Base-by-base conservation (phyloP, 92 coral and sea anemone species). In the Pocillopora meandrina region DNA sequence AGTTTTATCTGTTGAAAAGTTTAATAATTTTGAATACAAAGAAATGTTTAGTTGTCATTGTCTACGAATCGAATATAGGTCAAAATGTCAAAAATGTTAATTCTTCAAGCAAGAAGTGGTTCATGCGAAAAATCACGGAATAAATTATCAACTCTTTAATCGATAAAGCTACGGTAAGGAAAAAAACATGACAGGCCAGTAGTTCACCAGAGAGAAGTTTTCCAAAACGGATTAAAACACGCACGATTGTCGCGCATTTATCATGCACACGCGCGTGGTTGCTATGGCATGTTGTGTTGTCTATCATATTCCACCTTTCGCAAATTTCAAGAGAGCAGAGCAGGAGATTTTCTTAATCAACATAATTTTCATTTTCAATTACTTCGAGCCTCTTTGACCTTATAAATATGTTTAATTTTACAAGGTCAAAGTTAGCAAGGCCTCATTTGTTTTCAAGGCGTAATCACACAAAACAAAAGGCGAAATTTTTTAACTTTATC, bases 201-300 rank as follows among this genome's bases (percentile, higher is more conserved):
- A 2, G 52, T 65, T 65, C 26, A 19, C 70, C 70, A 17, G 26
- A 17, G 26, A 17, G 12, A 1, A 65, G 23, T 2, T 65, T 10
- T 15, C 33, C 5, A 15, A 65, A 20, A 19, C 36, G 9, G 2
- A 33, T n/a, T 23, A 56, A 23, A 36, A 47, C 61, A 60, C 83
- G 77, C 76, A 70, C 60, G 68, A 3, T 1, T 9, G 17, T 36
- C 77, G 14, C 58, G 61, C 56, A 66, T 34, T 34, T 34, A 26
- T 26, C 15, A 12, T 60, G 60, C 26, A 77, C 85, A 68, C 61
- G 85, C 85, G 85, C 76, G 76, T 18, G 64, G 79, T 83, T 83
- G 87, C 87, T 74, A 74, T 74, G 87, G 81, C 20, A 17, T 74
- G 59, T 11, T 64, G 60, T 83, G 85, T 81, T 81, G 77, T 81